These are phyloP conservation scores for Rhizomys pruinosus DNA, from an alignment of 2,113 vertebrate species.

Conservation along the genomic window DNA sequence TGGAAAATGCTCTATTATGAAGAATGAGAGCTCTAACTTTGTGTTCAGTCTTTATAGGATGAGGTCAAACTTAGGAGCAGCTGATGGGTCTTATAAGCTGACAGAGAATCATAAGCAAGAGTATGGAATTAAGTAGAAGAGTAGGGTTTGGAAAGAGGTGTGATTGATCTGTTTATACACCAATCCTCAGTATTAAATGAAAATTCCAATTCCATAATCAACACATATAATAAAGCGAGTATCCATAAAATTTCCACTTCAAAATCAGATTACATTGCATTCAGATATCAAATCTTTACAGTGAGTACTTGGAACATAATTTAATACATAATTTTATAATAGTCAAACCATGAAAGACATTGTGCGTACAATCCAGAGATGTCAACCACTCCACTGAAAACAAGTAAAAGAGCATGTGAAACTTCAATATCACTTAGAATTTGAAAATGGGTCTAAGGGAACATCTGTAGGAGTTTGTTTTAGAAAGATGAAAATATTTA, in stretches of 20 bases:
- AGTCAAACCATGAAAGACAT: conserved; percentile 18
- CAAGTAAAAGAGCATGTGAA: background rate
- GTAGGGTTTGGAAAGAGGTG: background rate
- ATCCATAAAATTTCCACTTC: conserved; percentile 4
- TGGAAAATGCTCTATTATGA: background rate
- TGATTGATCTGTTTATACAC: background rate
- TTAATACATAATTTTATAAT: background rate
- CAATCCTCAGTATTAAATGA: conserved; percentile 35
- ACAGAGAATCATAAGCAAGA: background rate
- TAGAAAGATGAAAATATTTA: conserved; percentile 6
- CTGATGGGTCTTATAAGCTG: background rate
- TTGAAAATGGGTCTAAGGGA: background rate
- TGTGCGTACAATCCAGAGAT: background rate
- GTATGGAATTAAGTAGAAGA: background rate
- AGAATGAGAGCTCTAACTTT: background rate
- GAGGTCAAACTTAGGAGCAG: background rate
- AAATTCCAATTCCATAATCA: conserved; percentile 18
- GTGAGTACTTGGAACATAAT: background rate
- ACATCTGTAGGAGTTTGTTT: no score
- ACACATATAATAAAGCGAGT: background rate
- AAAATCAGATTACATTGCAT: background rate
- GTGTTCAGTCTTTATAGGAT: conserved; percentile 17
- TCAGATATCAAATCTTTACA: conserved; percentile 18
- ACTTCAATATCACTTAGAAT: background rate
- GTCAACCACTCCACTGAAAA: background rate